phyloP scores from a whole-genome alignment of 2,888 invertebrate species.

The Euspilapteryx auroguttella region DNA sequence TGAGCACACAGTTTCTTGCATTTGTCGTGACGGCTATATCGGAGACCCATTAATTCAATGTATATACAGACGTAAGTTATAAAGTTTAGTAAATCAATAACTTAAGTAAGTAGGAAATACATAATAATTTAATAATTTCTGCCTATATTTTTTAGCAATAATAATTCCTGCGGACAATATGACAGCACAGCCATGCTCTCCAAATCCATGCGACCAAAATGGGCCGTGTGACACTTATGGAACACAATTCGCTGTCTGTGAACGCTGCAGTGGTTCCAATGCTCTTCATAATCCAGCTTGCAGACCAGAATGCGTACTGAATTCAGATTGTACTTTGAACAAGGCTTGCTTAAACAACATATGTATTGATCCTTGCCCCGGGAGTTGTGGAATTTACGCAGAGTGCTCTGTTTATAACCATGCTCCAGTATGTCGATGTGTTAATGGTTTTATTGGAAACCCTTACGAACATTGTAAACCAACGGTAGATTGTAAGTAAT shows the following conservation, averaged over 20 bases:
- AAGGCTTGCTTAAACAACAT: slow-evolving; percentile 74
- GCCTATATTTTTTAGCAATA: too few relatives aligned
- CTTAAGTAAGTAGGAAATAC: slow-evolving; percentile 5
- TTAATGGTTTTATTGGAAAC: slow-evolving; percentile 69
- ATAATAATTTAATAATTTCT: slow-evolving; percentile 4
- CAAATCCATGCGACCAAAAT: slow-evolving; percentile 74
- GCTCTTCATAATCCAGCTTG: slow-evolving; percentile 72
- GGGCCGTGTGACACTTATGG: slow-evolving; percentile 71
- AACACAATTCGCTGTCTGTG: slow-evolving; percentile 77
- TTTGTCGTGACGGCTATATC: slow-evolving; percentile 74
- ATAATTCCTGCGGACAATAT: slow-evolving; percentile 60
- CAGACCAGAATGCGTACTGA: slow-evolving; percentile 80
- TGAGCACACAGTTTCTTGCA: slow-evolving; percentile 82
- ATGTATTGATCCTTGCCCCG: slow-evolving; percentile 79
- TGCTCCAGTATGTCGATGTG: slow-evolving; percentile 73
- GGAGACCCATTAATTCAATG: slow-evolving; percentile 83
- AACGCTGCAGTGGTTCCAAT: slow-evolving; percentile 72
- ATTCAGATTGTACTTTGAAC: slow-evolving; percentile 78
- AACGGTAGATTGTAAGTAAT: slow-evolving; percentile 53
- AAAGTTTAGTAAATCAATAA: slow-evolving; percentile 3
- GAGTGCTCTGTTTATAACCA: slow-evolving; percentile 71
- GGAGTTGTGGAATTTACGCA: slow-evolving; percentile 77
- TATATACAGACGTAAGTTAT: slow-evolving; percentile 54
- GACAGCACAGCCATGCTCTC: slow-evolving; percentile 70
- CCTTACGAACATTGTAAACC: slow-evolving; percentile 75